Evolutionary conservation across 2,797 vertebrate genomes (phyloP).

Genomic region (Phoeniculus purpureus): DNA sequence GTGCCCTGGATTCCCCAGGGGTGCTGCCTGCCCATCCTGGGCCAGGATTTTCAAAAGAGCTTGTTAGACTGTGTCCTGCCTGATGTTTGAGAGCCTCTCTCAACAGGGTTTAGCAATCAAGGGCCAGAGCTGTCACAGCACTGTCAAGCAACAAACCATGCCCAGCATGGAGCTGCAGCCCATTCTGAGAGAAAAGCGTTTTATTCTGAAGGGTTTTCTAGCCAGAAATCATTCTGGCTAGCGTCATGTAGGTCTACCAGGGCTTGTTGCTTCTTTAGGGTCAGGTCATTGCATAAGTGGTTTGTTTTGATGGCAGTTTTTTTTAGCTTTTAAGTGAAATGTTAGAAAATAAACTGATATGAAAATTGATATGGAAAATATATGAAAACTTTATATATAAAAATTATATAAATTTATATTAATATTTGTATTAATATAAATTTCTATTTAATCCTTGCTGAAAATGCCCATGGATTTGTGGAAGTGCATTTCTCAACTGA

Average conservation of each 20-base stretch:
- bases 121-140: neutral
- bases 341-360: neutral
- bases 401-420: too few species aligned
- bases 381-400: too few species aligned
- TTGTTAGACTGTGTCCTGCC: neutral
- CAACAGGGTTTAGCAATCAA: neutral
- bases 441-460: neutral
- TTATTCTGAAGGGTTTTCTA: neutral
- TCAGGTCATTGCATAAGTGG: neutral
- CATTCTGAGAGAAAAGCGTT: neutral
- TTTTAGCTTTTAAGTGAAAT: neutral
- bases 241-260: neutral
- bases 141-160: neutral
- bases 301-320: neutral
- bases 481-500: neutral
- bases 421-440: too few species aligned
- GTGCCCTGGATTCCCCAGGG: neutral
- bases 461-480: neutral
- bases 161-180: neutral
- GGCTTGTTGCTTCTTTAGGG: neutral
- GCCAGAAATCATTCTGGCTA: neutral
- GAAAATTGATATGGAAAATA: neutral
- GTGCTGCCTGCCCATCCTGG: fast-evolving
- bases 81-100: neutral
- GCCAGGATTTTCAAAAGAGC: neutral